Evolutionary conservation across 2,797 vertebrate genomes (phyloP).

Genomic region (Diceros bicornis): DNA sequence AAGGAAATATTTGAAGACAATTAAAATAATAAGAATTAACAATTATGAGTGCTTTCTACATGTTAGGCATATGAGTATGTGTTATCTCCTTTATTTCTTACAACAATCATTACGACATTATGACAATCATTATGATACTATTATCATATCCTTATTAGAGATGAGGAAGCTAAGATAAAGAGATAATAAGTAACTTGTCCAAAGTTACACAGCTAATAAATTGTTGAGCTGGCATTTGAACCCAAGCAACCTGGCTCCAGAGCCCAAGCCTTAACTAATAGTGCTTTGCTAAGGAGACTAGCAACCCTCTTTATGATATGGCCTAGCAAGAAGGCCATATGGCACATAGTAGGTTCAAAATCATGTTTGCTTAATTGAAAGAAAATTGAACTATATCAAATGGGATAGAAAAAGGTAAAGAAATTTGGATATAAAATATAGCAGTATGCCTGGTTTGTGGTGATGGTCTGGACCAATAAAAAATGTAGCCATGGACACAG

Average conservation of each 20-base stretch:
- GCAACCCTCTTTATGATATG: neutral
- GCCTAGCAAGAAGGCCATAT: neutral
- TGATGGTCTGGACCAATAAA: neutral
- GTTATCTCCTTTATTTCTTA: neutral
- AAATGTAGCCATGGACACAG: neutral
- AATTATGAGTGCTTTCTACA: neutral
- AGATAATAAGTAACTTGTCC: neutral
- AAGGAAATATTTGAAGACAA: slow-evolving; percentile 13
- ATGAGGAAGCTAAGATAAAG: neutral
- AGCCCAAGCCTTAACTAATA: neutral
- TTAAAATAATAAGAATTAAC: neutral
- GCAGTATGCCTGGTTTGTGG: neutral
- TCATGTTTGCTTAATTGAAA: slow-evolving; percentile 3
- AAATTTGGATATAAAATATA: neutral
- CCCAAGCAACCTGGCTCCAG: neutral
- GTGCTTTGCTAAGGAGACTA: neutral
- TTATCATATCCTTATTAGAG: neutral
- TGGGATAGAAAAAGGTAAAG: neutral
- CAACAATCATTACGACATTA: neutral
- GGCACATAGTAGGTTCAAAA: neutral
- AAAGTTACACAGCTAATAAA: neutral
- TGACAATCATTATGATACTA: neutral
- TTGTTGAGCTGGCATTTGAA: neutral
- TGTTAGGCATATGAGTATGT: neutral
- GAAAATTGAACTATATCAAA: slow-evolving; percentile 16